Evolutionary conservation across 2,797 vertebrate genomes (phyloP), one percentile per base, ranked within the genome.

Genomic region (Peromyscus attwateri): DNA sequence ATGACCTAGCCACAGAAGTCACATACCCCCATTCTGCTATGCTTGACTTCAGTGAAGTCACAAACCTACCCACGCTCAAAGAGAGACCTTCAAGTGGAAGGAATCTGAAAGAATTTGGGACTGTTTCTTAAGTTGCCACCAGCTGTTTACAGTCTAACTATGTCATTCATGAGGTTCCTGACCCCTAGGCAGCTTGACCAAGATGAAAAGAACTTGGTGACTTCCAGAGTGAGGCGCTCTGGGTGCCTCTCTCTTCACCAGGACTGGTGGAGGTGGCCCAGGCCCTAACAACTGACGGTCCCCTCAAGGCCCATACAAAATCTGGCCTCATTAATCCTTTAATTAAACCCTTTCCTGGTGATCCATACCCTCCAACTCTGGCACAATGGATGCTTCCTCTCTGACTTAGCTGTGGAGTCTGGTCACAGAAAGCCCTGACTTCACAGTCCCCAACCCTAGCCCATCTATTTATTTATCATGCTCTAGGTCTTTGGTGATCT

Each of bases 161-260:
- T n/a, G 17, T 37, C 70, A 77, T 37, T 66, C 31, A 89, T 66
- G 73, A 85, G 60, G 17, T 70, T 94, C 92, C 43, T n/a, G 70
- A 68, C 12, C 34, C 8, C 62, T 70, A 57, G 64, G 79, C 31
- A 88, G 46, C 73, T 73, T 55, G 37, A 91, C 60, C 12, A n/a
- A 55, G 14, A 62, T 76, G 81, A 81, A 79, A 97, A 88, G 93
- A 40, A 17, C 71, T 40, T 6, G 14, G 37, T 80, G 29, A 92
- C 34, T 23, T n/a, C 25, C 8, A 13, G 5, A 25, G 29, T 82
- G 64, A 71, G 25, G 16, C 0, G 5, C 25, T 40, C 37, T 82
- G 37, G 2, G 17, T 34, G 90, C 40, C 60, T 71, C 34, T 81
- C 62, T 91, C 6, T 92, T 85, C 89, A 81, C 34, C 19, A 87